Percentiles rank a stretch among this genome's conserved stretches.
phyloP scores from a whole-genome alignment of 1,140 invertebrate genomes.

The Trissolcus basalis region DNA sequence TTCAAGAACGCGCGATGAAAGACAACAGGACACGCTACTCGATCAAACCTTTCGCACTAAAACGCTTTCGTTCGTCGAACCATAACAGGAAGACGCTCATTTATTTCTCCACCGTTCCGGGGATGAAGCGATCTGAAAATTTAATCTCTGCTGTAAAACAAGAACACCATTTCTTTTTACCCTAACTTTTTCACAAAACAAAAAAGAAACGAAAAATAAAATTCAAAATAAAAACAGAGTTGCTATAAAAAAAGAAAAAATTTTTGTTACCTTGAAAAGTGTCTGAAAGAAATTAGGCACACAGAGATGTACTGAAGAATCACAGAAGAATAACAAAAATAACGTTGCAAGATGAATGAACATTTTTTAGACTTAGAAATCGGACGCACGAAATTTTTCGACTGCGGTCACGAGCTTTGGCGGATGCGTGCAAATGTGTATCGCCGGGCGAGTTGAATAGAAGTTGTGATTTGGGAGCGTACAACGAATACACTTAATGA shows the following conservation, averaged over 20 bases:
- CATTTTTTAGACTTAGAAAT: too few species aligned
- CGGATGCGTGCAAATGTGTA: slow-evolving; percentile 24
- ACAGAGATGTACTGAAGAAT: too few species aligned
- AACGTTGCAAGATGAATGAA: too few species aligned
- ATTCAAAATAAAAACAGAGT: too few species aligned
- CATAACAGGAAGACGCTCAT: slow-evolving; percentile 53
- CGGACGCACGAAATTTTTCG: not conserved
- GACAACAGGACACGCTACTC: slow-evolving; percentile 47
- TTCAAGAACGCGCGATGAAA: slow-evolving; percentile 25
- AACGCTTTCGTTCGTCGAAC: slow-evolving; percentile 55
- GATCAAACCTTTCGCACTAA: slow-evolving; percentile 50
- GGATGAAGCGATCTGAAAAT: not conserved
- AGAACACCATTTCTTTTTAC: too few species aligned
- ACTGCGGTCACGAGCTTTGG: slow-evolving; percentile 27
- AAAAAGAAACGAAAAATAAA: too few species aligned
- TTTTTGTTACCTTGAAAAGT: too few species aligned
- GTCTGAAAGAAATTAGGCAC: too few species aligned
- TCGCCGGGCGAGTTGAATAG: slow-evolving; percentile 11
- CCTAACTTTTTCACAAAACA: too few species aligned
- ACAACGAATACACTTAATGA: slow-evolving; percentile 35
- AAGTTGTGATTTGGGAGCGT: slow-evolving; percentile 9
- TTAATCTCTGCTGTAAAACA: too few species aligned
- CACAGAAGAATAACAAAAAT: too few species aligned
- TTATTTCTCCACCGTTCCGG: slow-evolving; percentile 36
- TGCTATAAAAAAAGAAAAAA: too few species aligned